phyloP scores from a whole-genome alignment of 1,140 invertebrate genomes.

The Piezodorus guildinii region DNA sequence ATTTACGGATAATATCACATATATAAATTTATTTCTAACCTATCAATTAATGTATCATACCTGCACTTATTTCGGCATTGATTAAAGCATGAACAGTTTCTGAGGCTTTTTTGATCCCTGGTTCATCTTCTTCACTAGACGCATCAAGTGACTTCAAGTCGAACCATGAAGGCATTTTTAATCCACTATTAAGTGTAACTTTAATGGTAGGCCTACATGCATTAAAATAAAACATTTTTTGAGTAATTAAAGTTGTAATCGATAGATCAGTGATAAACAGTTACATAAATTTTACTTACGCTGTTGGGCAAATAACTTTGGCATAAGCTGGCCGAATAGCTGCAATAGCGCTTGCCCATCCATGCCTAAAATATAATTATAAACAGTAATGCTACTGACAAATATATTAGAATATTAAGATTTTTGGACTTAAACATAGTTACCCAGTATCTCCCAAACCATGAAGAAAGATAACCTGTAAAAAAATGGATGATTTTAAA shows the following conservation, averaged over 20 bases:
- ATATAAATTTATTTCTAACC: too few relatives aligned
- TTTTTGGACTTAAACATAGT: too few relatives aligned
- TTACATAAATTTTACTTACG: slow-evolving; percentile 42
- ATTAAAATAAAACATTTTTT: slow-evolving; percentile 21
- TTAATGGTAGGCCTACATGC: slow-evolving; percentile 62
- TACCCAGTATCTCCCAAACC: slow-evolving; percentile 44
- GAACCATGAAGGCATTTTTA: slow-evolving; percentile 94
- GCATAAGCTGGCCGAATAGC: slow-evolving; percentile 66
- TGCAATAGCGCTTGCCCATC: slow-evolving; percentile 78
- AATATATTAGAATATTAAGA: background rate
- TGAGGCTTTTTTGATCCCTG: slow-evolving; percentile 67
- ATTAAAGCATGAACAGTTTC: slow-evolving; percentile 42
- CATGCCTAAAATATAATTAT: slow-evolving; percentile 55
- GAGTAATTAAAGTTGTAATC: too few relatives aligned
- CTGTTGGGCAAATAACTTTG: slow-evolving; percentile 91
- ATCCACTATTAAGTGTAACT: slow-evolving; percentile 85
- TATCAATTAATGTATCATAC: background rate
- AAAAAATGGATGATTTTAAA: too few relatives aligned
- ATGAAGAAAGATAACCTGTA: slow-evolving; percentile 44
- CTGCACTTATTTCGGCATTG: slow-evolving; percentile 21
- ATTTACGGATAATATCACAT: too few relatives aligned
- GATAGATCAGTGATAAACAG: too few relatives aligned
- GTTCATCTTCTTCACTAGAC: slow-evolving; percentile 77
- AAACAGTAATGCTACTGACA: background rate
- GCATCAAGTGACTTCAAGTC: slow-evolving; percentile 77